Conservation (phyloP, 2,888 invertebrate genomes). For the Drosophila anceps region DNA sequence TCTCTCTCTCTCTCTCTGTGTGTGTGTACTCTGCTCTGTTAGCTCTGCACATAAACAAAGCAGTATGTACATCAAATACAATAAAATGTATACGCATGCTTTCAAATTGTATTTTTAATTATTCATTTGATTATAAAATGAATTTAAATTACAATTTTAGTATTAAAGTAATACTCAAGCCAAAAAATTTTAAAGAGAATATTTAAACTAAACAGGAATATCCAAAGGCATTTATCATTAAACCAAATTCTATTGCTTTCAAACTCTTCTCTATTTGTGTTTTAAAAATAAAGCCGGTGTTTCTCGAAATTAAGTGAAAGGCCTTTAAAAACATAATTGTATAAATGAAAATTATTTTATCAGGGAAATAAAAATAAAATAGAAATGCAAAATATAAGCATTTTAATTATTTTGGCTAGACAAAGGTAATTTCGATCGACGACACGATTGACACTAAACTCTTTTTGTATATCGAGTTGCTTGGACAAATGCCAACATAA, state of each 20-base stretch:
- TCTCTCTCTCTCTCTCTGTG: neutral
- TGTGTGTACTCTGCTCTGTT: slow-evolving; percentile 28
- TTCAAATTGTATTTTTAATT: slow-evolving; percentile 43
- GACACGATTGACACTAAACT: neutral
- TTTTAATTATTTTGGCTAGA: neutral
- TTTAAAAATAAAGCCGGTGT: too few species aligned
- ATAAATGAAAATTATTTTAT: neutral
- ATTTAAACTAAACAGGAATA: neutral
- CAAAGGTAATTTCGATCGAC: slow-evolving; percentile 18
- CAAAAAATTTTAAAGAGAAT: too few species aligned
- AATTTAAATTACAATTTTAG: slow-evolving; percentile 11
- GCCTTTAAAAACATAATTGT: neutral
- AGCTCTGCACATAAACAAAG: slow-evolving; percentile 52
- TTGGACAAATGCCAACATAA: slow-evolving; percentile 2
- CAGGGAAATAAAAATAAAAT: neutral
- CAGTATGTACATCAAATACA: slow-evolving; percentile 40
- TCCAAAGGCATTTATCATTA: neutral
- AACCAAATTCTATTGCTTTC: neutral
- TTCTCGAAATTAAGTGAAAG: too few species aligned
- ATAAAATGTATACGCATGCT: slow-evolving; percentile 25
- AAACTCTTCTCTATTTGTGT: too few species aligned
- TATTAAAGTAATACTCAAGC: neutral
- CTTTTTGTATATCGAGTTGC: neutral
- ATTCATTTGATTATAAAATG: slow-evolving; percentile 47
- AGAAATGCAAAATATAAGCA: neutral